These are phyloP conservation scores for Conopomorpha cramerella DNA, from an alignment of 1,140 invertebrate genomes.

Conservation along the genomic window DNA sequence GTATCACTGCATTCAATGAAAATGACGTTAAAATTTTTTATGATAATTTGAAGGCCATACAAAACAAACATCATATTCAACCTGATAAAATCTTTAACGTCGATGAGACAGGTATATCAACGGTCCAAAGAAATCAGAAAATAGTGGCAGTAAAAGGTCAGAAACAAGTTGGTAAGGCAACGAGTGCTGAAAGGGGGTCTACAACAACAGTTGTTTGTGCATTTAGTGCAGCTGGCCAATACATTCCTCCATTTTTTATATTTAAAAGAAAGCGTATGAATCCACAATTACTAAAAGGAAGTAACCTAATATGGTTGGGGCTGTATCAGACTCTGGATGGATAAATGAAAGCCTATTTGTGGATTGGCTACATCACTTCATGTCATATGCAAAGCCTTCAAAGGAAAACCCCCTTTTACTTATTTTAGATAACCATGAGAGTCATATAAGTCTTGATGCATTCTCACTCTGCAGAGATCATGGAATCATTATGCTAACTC, in stretches of 20 bases:
- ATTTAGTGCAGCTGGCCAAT: constrained; percentile 4
- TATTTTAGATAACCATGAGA: constrained; percentile 14
- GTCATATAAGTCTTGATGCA: constrained; percentile 9
- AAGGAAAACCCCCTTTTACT: constrained; percentile 22
- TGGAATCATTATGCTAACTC: constrained; percentile 21
- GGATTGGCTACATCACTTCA: constrained; percentile 28
- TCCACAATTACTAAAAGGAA: constrained; percentile 8
- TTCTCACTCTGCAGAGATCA: constrained; percentile 14
- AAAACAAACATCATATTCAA: constrained; percentile 14
- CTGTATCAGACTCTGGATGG: constrained; percentile 19
- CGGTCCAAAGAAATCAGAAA: constrained; percentile 19
- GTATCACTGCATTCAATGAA: constrained; percentile 54
- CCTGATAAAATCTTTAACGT: constrained; percentile 20
- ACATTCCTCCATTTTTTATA: constrained; percentile 10
- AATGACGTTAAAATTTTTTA: constrained; percentile 28
- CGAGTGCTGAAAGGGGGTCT: constrained; percentile 8
- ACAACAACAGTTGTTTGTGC: constrained; percentile 8
- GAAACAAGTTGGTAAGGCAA: constrained; percentile 7
- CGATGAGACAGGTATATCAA: constrained; percentile 45
- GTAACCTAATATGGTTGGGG: constrained; percentile 6
- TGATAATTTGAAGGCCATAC: constrained; percentile 27
- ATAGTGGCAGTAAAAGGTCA: constrained; percentile 7
- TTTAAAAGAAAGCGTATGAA: constrained; percentile 12
- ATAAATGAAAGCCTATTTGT: constrained; percentile 24
- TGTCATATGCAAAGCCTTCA: constrained; percentile 21